These are phyloP conservation scores for Tipula lateralis DNA, from an alignment of 2,888 invertebrate genomes.

Conservation along the genomic window DNA sequence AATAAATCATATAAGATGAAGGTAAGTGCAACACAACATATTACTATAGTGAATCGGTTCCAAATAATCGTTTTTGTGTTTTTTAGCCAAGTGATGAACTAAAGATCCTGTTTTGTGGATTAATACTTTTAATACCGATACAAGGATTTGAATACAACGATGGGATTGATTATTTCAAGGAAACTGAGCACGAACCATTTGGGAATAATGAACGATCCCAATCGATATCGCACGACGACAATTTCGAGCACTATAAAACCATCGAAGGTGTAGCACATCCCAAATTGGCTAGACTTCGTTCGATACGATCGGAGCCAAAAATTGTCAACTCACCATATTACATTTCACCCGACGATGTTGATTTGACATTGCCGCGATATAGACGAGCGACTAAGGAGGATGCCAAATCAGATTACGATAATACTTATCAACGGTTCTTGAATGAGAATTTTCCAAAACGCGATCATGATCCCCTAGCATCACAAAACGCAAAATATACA, in stretches of 20 bases:
- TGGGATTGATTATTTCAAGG: background rate
- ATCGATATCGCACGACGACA: constrained; percentile 3
- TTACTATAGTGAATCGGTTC: background rate
- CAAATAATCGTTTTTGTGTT: background rate
- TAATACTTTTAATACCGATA: constrained; percentile 12
- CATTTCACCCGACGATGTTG: constrained; percentile 28
- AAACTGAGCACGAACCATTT: background rate
- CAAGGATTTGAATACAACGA: background rate
- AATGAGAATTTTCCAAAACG: constrained; percentile 40
- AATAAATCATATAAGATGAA: background rate
- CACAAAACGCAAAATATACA: background rate
- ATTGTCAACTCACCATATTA: background rate
- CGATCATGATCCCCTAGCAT: background rate
- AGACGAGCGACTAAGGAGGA: constrained; percentile 33
- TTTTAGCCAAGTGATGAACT: constrained; percentile 19
- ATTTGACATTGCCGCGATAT: background rate
- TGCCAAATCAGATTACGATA: constrained; percentile 41
- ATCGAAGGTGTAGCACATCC: background rate
- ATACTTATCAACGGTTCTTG: constrained; percentile 44
- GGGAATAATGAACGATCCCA: constrained; percentile 6
- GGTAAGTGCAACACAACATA: background rate
- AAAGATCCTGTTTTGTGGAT: constrained; percentile 20
- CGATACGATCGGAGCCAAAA: background rate
- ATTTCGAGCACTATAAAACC: background rate
- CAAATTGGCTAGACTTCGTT: background rate